phyloP scores from a whole-genome alignment of 2,113 vertebrate species.

The Pantherophis guttatus region DNA sequence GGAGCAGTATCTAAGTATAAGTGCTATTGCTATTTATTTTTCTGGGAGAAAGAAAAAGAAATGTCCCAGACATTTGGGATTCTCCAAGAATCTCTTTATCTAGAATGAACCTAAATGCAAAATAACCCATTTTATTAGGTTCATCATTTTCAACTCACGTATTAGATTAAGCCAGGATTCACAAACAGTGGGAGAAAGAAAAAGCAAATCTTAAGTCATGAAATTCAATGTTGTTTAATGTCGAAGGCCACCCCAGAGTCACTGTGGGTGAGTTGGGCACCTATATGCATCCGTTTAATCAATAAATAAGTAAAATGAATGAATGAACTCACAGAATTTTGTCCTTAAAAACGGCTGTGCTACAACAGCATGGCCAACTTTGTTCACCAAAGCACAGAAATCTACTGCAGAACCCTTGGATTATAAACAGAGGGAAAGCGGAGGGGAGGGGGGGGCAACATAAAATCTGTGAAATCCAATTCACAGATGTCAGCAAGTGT shows the following conservation, averaged over 20 bases:
- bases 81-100: background rate
- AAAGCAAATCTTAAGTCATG: background rate
- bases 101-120: background rate
- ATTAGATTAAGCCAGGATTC: background rate
- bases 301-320: background rate
- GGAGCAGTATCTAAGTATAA: no score
- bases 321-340: background rate
- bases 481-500: constrained; percentile 7
- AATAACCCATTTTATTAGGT: background rate
- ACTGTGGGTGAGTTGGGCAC: background rate
- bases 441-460: no score
- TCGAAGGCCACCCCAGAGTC: background rate
- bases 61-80: background rate
- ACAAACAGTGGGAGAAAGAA: background rate
- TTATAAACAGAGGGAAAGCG: background rate
- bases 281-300: no score
- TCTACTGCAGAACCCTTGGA: background rate
- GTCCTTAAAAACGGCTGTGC: background rate
- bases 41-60: background rate
- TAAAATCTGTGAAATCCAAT: constrained; percentile 22
- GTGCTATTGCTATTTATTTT: no score
- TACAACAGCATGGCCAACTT: background rate
- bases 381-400: background rate
- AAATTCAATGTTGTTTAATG: background rate
- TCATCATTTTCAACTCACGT: background rate